phyloP scores from a whole-genome alignment of 2,888 invertebrate genomes.

The Nephrocerus scutellatus region DNA sequence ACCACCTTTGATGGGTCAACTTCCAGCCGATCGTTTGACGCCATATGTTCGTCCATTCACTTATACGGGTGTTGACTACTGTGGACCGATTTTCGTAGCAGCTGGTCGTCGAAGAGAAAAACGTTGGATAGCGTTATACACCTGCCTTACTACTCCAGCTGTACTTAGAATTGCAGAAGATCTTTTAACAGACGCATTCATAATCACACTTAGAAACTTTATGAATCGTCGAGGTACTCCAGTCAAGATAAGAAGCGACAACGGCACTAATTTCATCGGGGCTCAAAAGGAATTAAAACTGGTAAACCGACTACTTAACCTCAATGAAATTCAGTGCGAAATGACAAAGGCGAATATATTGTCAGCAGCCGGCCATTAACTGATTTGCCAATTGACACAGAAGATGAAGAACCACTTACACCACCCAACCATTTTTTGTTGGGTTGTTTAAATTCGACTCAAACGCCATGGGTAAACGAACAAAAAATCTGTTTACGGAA shows the following conservation, averaged over 20 bases:
- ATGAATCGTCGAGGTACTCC: slow-evolving; percentile 13
- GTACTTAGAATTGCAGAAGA: slow-evolving; percentile 7
- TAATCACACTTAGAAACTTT: neutral
- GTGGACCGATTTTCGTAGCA: slow-evolving; percentile 16
- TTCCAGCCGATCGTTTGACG: slow-evolving; percentile 2
- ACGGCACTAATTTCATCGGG: slow-evolving; percentile 19
- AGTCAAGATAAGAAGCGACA: slow-evolving; percentile 11
- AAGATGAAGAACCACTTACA: slow-evolving; percentile 16
- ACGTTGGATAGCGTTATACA: slow-evolving; percentile 14
- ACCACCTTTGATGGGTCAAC: slow-evolving; percentile 1
- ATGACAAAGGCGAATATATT: slow-evolving; percentile 9
- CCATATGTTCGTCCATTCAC: slow-evolving; percentile 15
- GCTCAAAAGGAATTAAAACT: slow-evolving; percentile 6
- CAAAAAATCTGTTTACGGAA: neutral
- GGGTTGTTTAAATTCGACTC: slow-evolving; percentile 11
- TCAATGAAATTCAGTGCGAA: neutral
- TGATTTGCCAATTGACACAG: slow-evolving; percentile 8
- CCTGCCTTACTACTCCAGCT: slow-evolving; percentile 13
- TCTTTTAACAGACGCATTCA: slow-evolving; percentile 6
- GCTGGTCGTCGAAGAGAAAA: slow-evolving; percentile 12
- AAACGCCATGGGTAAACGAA: slow-evolving; percentile 7
- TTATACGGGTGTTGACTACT: slow-evolving; percentile 19
- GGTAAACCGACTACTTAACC: neutral
- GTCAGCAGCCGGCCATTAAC: slow-evolving; percentile 17
- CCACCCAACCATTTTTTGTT: slow-evolving; percentile 18